Conservation (phyloP, 2,888 invertebrate species). For the Drosophila hamatofila region DNA sequence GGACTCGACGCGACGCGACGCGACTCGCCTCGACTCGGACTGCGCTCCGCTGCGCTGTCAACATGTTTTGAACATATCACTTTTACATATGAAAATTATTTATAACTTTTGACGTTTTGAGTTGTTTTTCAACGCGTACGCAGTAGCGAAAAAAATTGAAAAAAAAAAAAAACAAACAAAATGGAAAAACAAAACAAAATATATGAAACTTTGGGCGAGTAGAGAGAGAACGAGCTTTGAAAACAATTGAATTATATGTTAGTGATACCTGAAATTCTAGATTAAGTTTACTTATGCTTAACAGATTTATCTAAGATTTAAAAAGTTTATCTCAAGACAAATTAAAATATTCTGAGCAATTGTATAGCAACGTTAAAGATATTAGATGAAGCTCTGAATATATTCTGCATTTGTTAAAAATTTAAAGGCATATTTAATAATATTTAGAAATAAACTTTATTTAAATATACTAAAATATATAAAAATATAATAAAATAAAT, state of each 20-base stretch:
- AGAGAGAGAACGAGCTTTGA: neutral
- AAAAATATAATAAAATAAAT: neutral
- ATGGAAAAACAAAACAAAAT: slow-evolving; percentile 18
- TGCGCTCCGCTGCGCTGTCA: slow-evolving; percentile 62
- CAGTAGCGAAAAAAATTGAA: slow-evolving; percentile 20
- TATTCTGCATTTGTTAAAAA: no score
- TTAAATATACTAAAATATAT: no score
- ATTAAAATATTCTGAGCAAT: neutral
- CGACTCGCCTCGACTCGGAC: slow-evolving; percentile 32
- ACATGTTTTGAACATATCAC: slow-evolving; percentile 81
- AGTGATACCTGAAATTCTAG: neutral
- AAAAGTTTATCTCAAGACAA: no score
- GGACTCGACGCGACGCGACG: slow-evolving; percentile 35
- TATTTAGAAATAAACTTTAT: no score
- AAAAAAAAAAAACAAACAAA: slow-evolving; percentile 19
- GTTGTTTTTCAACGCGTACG: slow-evolving; percentile 58
- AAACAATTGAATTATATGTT: slow-evolving; percentile 28
- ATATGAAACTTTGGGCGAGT: slow-evolving; percentile 2
- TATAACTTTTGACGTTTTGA: slow-evolving; percentile 80
- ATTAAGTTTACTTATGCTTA: neutral
- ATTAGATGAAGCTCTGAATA: neutral
- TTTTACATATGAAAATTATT: slow-evolving; percentile 80
- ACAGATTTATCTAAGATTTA: neutral
- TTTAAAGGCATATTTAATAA: neutral
- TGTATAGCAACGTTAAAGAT: neutral